Base-by-base conservation (phyloP, 2,888 invertebrate genomes). In the Pomacea canaliculata region DNA sequence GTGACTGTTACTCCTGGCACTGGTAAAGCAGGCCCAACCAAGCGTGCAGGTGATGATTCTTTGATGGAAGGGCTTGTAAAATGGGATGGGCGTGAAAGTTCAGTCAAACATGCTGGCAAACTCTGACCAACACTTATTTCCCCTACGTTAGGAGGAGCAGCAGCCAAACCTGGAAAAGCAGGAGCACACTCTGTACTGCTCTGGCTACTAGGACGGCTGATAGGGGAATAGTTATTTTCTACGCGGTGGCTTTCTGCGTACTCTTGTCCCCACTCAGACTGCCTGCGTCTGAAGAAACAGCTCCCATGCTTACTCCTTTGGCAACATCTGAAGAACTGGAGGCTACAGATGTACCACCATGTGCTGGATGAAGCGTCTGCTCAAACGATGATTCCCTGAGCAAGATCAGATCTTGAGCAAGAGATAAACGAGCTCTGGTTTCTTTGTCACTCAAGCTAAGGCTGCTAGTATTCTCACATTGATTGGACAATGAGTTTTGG, bases 141-240 rank as follows among this genome's bases (percentile, higher is more conserved):
- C 0, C 51, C 16, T 37, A 37, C 37, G 1, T n/a, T 60, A 7
- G 69, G 51, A 46, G 63, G 9, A 10, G 72, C 23, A 7, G 70
- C 51, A 18, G 77, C 65, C 5, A 73, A 70, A 19, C 76, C 79
- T 49, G 71, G 19, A 48, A 75, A 70, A 56, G 73, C 66, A 48
- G 74, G 77, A 18, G 65, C 70, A 18, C 73, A 74, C 51, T 77
- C 74, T 10, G 83, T 83, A 67, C 88, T 88, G 78, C 91, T 90
- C 8, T 90, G 85, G 81, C 90, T 90, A 78, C 88, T 91, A 7
- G 92, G 91, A 71, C 91, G 84, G 59, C 91, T 92, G 76, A 92
- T 91, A 2, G 92, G 91, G 7, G 91, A 91, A 74, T 92, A 92
- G 27, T 88, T 87, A 68, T 59, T 68, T 60, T 78, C 76, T 51